Percentiles rank a stretch among this genome's conserved stretches.
Evolutionary conservation across 2,888 invertebrate genomes (phyloP).

Genomic region (Arctia plantaginis): DNA sequence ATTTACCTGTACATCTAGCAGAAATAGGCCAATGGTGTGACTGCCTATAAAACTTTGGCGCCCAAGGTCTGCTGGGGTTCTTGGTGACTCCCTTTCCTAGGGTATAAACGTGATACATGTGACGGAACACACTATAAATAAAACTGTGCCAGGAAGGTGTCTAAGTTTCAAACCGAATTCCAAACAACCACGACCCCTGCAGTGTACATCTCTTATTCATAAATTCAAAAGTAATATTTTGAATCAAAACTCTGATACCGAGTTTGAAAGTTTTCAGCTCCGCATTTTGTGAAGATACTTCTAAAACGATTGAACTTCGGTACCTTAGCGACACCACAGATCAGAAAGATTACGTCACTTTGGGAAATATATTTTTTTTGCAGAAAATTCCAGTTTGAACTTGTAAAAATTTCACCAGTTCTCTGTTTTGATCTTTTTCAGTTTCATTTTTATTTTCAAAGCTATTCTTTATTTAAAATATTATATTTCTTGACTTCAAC

Average conservation of each 20-base stretch:
- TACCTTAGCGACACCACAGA: neutral
- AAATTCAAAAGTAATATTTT: neutral
- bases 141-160: neutral
- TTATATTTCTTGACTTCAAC: neutral
- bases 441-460: neutral
- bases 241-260: neutral
- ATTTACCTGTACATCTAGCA: neutral
- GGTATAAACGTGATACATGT: no score
- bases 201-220: neutral
- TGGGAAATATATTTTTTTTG: slow-evolving; percentile 5
- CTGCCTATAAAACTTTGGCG: no score
- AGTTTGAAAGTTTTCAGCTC: slow-evolving; percentile 8
- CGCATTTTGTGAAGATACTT: neutral
- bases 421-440: neutral
- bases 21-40: no score
- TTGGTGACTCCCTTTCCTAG: no score
- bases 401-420: neutral
- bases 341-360: slow-evolving; percentile 10
- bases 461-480: neutral
- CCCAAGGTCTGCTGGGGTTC: no score
- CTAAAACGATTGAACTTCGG: slow-evolving; percentile 10
- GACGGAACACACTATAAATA: no score
- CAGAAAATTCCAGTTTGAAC: slow-evolving; percentile 14
- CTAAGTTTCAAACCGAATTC: neutral
- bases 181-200: neutral